Conservation (phyloP, 2,888 invertebrate genomes). For the Cephus nigrinus region DNA sequence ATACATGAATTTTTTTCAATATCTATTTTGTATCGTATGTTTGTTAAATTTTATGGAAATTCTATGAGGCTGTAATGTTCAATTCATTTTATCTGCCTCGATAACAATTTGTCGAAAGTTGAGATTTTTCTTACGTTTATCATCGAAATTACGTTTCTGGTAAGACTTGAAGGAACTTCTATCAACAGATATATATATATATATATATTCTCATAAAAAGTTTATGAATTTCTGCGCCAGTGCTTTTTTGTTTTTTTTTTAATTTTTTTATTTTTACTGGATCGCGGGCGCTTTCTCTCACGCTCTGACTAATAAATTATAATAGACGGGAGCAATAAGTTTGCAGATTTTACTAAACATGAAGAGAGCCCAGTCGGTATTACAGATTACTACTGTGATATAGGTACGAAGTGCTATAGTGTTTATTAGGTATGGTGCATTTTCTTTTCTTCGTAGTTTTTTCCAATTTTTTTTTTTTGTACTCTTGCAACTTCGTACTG, state of each 20-base stretch:
- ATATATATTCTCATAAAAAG: neutral
- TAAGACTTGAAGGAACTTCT: neutral
- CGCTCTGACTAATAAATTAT: neutral
- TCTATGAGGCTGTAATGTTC: neutral
- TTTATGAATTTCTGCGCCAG: neutral
- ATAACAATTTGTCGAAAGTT: neutral
- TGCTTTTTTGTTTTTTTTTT: neutral
- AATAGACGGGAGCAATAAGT: neutral
- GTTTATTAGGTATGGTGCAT: neutral
- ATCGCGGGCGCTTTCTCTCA: neutral
- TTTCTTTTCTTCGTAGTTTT: neutral
- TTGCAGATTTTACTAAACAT: neutral
- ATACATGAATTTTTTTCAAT: neutral
- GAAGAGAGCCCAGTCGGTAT: neutral
- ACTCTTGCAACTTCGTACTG: neutral
- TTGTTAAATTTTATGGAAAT: neutral
- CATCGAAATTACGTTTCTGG: neutral
- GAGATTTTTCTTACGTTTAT: neutral
- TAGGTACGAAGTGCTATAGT: neutral
- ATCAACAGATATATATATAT: too few species aligned
- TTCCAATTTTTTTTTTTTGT: too few species aligned
- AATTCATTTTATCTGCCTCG: neutral
- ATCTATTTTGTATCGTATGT: neutral
- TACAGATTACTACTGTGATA: neutral
- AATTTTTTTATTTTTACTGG: neutral